These are phyloP conservation scores for Acanthosepion esculentum DNA, from an alignment of 2,888 invertebrate species.

Conservation along the genomic window DNA sequence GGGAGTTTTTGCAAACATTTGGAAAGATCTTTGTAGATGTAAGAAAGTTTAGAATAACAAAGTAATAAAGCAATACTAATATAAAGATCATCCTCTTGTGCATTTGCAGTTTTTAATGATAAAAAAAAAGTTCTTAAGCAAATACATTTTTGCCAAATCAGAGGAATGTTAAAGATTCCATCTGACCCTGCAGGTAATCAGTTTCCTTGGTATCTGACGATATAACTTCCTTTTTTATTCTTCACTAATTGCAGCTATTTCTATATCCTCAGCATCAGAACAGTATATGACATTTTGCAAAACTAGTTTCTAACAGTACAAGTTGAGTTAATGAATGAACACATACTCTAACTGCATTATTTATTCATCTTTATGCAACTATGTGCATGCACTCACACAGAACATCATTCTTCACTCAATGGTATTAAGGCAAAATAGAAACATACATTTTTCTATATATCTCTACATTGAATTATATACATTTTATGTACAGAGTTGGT, in stretches of 20 bases:
- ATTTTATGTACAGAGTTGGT: too few species aligned
- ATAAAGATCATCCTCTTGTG: not conserved
- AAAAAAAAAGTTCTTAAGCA: not conserved
- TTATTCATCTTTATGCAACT: too few species aligned
- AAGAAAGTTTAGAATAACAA: not conserved
- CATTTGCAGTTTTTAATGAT: not conserved
- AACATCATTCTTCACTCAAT: too few species aligned
- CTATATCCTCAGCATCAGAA: not conserved
- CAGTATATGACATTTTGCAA: constrained; percentile 24
- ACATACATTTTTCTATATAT: too few species aligned
- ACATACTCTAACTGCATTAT: too few species aligned
- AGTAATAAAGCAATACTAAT: not conserved
- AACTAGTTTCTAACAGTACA: not conserved
- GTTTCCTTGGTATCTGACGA: not conserved
- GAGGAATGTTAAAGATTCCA: not conserved
- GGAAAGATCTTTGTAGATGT: not conserved
- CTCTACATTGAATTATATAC: too few species aligned
- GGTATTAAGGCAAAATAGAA: too few species aligned
- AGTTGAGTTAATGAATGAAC: too few species aligned
- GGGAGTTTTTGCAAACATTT: not conserved
- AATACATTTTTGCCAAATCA: not conserved
- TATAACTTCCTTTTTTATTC: too few species aligned
- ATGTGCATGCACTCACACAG: too few species aligned
- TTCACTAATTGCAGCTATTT: not conserved
- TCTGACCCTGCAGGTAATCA: not conserved